Conservation (phyloP, 1,140 invertebrate genomes). For the Piezodorus guildinii region DNA sequence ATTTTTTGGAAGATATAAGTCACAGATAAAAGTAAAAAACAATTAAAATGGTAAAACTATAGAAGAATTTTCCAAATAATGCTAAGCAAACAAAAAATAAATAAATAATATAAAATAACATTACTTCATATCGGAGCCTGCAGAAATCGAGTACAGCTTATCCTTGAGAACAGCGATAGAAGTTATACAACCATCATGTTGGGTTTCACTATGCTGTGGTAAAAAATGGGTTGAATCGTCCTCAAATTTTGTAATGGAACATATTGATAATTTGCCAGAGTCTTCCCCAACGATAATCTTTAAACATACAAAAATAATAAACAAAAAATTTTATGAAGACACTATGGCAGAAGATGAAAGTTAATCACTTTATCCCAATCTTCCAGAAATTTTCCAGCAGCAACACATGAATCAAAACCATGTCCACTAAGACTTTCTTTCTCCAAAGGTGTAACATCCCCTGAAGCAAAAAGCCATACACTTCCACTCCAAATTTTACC, state of each 20-base stretch:
- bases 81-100: no score
- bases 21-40: no score
- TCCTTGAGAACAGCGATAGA: constrained; percentile 25
- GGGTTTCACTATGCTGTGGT: constrained; percentile 21
- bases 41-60: no score
- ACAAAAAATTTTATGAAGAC: neutral
- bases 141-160: constrained; percentile 25
- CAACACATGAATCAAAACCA: constrained; percentile 27
- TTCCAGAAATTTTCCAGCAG: constrained; percentile 29
- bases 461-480: constrained; percentile 28
- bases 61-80: no score
- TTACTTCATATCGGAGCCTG: constrained; percentile 28
- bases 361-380: constrained; percentile 23
- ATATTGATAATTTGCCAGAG: constrained; percentile 25
- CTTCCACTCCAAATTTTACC: constrained; percentile 29
- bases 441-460: constrained; percentile 23
- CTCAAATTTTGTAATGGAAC: constrained; percentile 24
- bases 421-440: constrained; percentile 27
- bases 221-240: constrained; percentile 25
- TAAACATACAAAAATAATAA: constrained; percentile 13
- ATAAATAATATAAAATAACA: neutral
- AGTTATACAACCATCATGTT: constrained; percentile 28
- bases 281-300: constrained; percentile 29
- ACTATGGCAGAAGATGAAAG: neutral
- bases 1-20: no score